Base-by-base conservation (phyloP, 2,888 invertebrate genomes). In the Alloplasta piceator region DNA sequence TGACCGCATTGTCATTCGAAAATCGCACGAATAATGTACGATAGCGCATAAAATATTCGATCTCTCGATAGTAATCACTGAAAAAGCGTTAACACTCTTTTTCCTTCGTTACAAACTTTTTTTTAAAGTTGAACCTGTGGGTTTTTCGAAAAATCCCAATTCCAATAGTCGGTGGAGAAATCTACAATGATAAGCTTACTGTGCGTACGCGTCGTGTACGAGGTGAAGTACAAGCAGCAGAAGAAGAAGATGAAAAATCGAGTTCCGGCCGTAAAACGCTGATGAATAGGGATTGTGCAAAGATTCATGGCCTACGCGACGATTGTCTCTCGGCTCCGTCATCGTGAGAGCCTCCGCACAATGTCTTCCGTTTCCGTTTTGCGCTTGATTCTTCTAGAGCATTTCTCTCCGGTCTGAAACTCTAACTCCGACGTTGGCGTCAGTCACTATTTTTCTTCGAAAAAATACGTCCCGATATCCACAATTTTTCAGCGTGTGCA, bases 181-280 rank as follows among this genome's bases (percentile, higher is more conserved):
- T 78, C 81, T 81, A 84, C 80, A 83, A 81, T 68, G 80, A 83
- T 82, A 82, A 83, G 86, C 91, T 91, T 90, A 91, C 90, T 91
- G 90, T 82, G 90, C 91, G 68, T 90, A 87, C 73, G 87, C 89
- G 77, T 86, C 82, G 83, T 87, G 81, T 81, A 82, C 82, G 71
- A 85, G 76, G 66, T 71, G 81, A 78, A 85, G 77, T 64, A 86
- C 86, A 50, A 89, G 78, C 55, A 90, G 84, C 36, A 90, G 82
- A 74, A 89, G 86, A 71, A 90, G 83, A 41, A 46, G 82, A 64
- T 83, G 89, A 86, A 52, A 85, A 87, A 75, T 86, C 78, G 78
- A 82, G 83, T 74, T 39, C 39, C 78, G 64, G 36, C 78, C 48
- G n/a, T 41, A 43, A 14, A 43, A 46, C 26, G 70, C 12, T 12